phyloP scores from a whole-genome alignment of 2,888 invertebrate genomes.

The Pemphredon lugubris region DNA sequence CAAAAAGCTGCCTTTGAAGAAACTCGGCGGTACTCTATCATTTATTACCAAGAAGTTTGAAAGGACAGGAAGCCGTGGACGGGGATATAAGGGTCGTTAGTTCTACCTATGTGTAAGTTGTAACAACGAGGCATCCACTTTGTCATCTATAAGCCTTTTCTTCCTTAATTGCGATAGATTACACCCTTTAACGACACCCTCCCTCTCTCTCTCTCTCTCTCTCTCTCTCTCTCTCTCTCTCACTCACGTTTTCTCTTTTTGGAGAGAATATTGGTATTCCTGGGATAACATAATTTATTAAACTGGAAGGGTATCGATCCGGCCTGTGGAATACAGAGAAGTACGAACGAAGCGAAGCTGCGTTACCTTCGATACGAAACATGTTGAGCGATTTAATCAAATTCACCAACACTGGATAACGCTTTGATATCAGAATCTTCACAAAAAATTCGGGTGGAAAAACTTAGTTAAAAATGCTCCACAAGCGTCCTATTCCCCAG shows the following conservation, averaged over 20 bases:
- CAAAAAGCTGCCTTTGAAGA: conserved; percentile 12
- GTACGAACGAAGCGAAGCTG: no score
- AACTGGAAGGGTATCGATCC: background rate
- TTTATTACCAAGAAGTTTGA: conserved; percentile 51
- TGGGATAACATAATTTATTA: conserved; percentile 1
- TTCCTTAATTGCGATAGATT: conserved; percentile 44
- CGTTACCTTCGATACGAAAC: no score
- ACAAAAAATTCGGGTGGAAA: no score
- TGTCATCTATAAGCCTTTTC: conserved; percentile 57
- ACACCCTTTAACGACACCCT: conserved; percentile 44
- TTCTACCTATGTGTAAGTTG: conserved; percentile 45
- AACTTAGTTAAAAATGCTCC: no score
- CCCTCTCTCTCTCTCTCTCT: no score
- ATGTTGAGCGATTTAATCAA: no score
- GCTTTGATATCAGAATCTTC: no score
- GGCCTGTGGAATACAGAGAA: no score
- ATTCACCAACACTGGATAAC: no score
- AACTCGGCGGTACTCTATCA: conserved; percentile 37
- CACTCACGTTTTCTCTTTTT: no score
- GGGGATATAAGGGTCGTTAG: conserved; percentile 56
- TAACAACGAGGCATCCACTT: conserved; percentile 43
- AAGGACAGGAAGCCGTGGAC: conserved; percentile 49
- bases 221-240: no score
- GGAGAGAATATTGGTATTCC: conserved; percentile 5
- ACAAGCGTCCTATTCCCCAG: no score